Conservation (phyloP, 1,140 invertebrate genomes). For the Drosophila equinoxialis region DNA sequence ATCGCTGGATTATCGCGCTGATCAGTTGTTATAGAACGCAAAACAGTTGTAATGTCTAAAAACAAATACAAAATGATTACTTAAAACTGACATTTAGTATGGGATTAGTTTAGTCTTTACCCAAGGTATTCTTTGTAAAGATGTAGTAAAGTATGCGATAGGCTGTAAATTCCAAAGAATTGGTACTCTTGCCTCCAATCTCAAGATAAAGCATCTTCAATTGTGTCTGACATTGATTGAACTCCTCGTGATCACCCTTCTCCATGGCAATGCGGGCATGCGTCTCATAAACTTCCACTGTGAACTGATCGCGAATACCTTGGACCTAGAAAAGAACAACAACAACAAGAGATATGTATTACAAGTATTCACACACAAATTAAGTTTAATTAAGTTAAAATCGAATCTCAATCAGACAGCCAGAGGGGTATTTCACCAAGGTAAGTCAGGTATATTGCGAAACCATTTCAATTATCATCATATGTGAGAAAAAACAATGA, state of each 20-base stretch:
- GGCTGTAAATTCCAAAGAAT: constrained; percentile 95
- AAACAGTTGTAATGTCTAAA: constrained; percentile 94
- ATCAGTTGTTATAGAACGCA: constrained; percentile 90
- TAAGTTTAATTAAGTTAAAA: neutral
- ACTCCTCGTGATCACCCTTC: constrained; percentile 98
- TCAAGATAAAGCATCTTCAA: constrained; percentile 95
- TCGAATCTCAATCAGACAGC: neutral
- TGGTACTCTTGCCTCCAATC: constrained; percentile 85
- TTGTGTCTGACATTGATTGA: constrained; percentile 99
- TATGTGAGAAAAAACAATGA: neutral
- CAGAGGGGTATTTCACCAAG: constrained; percentile 1
- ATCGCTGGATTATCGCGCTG: constrained; percentile 94
- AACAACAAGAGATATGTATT: neutral
- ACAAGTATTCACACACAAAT: neutral
- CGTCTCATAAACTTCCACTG: constrained; percentile 98
- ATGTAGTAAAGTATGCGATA: constrained; percentile 99
- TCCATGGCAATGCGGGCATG: constrained; percentile 98
- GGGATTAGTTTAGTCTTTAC: constrained; percentile 84
- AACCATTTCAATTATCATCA: constrained; percentile 18
- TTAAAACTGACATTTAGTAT: too few relatives aligned
- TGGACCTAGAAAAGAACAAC: constrained; percentile 88
- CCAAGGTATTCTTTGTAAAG: constrained; percentile 97
- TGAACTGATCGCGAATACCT: constrained; percentile 96
- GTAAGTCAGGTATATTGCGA: constrained; percentile 8
- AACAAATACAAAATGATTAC: constrained; percentile 72